Percentiles rank a stretch among this genome's conserved stretches.
Conservation (phyloP, 1,140 invertebrate species). For the Plectus sambesii region DNA sequence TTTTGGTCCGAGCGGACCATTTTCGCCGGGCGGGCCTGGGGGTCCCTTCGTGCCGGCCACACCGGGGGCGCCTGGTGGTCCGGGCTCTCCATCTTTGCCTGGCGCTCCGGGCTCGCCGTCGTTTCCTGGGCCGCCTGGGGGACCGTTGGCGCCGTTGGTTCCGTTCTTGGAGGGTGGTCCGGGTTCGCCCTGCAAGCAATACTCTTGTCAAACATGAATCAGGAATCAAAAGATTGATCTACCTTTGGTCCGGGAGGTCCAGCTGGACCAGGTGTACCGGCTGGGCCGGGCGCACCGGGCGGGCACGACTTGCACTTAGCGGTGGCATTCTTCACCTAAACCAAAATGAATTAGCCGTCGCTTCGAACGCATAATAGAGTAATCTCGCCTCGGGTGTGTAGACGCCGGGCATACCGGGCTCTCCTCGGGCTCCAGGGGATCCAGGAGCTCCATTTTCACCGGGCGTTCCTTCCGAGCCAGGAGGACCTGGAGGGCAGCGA, state of each 20-base stretch:
- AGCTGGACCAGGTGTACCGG: neutral
- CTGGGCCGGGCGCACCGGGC: neutral
- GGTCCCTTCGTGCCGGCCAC: neutral
- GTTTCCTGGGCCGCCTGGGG: neutral
- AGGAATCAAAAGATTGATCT: neutral
- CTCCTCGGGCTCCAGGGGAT: neutral
- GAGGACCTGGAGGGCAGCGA: neutral
- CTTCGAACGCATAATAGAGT: no score
- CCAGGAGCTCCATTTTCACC: neutral
- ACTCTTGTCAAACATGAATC: neutral
- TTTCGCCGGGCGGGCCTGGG: no score
- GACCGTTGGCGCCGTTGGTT: neutral
- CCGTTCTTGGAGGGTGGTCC: neutral
- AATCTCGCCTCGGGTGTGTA: neutral
- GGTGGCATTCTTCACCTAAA: no score
- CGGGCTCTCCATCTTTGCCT: neutral
- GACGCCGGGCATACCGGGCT: neutral
- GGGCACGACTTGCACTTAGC: neutral
- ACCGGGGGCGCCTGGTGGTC: neutral
- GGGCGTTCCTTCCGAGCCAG: neutral
- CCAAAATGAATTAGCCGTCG: no score
- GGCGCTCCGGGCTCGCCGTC: neutral
- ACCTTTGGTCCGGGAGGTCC: neutral
- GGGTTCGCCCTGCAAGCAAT: neutral
- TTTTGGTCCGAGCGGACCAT: no score